Base-by-base conservation (phyloP, 2,888 invertebrate genomes). In the Melanargia galathea region DNA sequence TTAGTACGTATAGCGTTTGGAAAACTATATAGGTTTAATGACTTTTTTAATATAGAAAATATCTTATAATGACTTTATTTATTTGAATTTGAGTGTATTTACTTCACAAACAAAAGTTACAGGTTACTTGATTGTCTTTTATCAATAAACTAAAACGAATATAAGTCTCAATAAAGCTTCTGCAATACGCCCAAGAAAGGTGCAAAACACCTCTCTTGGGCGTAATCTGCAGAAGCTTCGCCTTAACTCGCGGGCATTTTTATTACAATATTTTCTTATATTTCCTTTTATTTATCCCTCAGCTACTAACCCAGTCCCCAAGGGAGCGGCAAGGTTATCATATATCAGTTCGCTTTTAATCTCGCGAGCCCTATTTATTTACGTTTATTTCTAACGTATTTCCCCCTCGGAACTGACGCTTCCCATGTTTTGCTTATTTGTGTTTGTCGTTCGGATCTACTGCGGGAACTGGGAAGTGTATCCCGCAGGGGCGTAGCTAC, bases 381-480 rank as follows among this genome's bases (percentile, higher is more conserved):
- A 83, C 85, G 86, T 88, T 87, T 86, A 88, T 87, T 83, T 80
- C 80, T 83, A 87, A 87, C 84, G 86, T 86, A 87, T 87, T 88
- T 82, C 81, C 83, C 84, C 84, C 81, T 80, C 81, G 86, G 89
- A 87, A 85, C 84, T 83, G 83, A 80, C 84, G 76, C 83, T 87
- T 86, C 82, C 84, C 80, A 81, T 80, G 77, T 81, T 85, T 80
- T 83, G 82, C 83, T 87, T 85, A 87, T 89, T 88, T 86, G 84
- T 86, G 82, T 78, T 82, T 83, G 80, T 84, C 82, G 83, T 82
- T 80, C 81, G 79, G 81, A 80, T 77, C 72, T 30, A 45, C 20
- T 5, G 18, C 2, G 30, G 18, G 11, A 11, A 30, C 18, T 30
- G 45, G 20, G 13, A 7, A 45, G 18, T 18, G 20, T 56, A 33